Evolutionary conservation across 1,140 invertebrate genomes (phyloP).

Genomic region (Leguminivora glycinivorella): DNA sequence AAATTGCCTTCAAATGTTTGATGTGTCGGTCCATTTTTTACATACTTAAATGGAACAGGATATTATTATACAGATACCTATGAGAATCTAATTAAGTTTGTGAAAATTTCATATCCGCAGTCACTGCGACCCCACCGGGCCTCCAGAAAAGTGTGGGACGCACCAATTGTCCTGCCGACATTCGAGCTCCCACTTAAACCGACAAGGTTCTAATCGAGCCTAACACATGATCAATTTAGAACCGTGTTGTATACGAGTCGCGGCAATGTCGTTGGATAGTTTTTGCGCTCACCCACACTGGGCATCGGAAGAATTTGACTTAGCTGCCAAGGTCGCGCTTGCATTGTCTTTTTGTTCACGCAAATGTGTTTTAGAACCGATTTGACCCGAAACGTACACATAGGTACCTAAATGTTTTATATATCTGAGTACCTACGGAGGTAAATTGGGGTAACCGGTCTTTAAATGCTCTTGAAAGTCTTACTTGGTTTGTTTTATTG

Average conservation of each 20-base stretch:
- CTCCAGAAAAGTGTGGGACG: constrained; percentile 60
- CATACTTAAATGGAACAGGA: too few species aligned
- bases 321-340: constrained; percentile 65
- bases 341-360: constrained; percentile 64
- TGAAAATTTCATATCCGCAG: too few species aligned
- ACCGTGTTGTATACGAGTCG: constrained; percentile 50
- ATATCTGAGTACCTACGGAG: neutral
- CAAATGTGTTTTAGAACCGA: neutral
- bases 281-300: constrained; percentile 74
- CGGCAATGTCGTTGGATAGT: constrained; percentile 76
- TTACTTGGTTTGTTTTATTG: neutral
- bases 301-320: constrained; percentile 73
- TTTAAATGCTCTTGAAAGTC: neutral
- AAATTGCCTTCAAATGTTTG: neutral
- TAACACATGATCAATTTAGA: constrained; percentile 38
- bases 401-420: neutral
- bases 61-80: too few species aligned
- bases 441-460: neutral
- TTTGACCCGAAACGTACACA: neutral
- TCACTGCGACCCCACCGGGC: constrained; percentile 43
- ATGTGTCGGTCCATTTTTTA: neutral
- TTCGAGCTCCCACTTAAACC: constrained; percentile 46
- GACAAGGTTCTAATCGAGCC: constrained; percentile 57
- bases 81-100: too few species aligned
- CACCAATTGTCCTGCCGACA: constrained; percentile 72